Conservation (phyloP, 2,113 vertebrate species). For the Zosterops borbonicus region DNA sequence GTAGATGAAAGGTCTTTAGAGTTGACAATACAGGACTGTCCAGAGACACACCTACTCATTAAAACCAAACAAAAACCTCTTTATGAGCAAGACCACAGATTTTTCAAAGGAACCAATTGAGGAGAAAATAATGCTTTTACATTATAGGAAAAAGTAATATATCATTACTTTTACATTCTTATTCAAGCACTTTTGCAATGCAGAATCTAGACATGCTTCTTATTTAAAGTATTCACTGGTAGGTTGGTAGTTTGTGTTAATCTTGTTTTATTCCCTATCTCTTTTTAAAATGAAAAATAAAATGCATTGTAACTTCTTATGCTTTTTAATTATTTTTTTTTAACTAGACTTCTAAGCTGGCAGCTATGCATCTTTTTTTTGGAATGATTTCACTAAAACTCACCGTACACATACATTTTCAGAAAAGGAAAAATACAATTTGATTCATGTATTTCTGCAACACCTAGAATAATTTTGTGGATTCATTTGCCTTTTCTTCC, state of each 20-base stretch:
- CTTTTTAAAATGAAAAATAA: conserved; percentile 23
- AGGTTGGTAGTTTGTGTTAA: background rate
- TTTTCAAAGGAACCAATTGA: conserved; percentile 38
- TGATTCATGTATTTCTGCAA: conserved; percentile 7
- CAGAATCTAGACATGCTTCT: background rate
- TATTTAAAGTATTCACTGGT: background rate
- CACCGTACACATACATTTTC: background rate
- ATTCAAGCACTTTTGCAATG: conserved; percentile 21
- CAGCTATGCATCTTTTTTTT: background rate
- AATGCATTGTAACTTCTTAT: conserved; percentile 24
- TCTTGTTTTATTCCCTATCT: conserved; percentile 21
- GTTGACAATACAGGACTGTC: background rate
- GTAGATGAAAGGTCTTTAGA: background rate
- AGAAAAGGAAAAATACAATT: conserved; percentile 6
- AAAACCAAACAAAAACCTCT: conserved; percentile 14
- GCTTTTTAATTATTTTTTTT: background rate
- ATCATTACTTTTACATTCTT: conserved; percentile 9
- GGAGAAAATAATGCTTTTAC: conserved; percentile 4
- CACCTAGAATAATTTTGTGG: background rate
- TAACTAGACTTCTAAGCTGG: background rate
- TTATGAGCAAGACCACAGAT: background rate
- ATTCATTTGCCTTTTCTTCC: background rate
- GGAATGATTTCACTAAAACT: conserved; percentile 39
- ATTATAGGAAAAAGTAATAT: conserved; percentile 4
- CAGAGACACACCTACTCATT: background rate